These are phyloP conservation scores for Eupithecia insigniata DNA, from an alignment of 2,888 invertebrate genomes.

Conservation along the genomic window DNA sequence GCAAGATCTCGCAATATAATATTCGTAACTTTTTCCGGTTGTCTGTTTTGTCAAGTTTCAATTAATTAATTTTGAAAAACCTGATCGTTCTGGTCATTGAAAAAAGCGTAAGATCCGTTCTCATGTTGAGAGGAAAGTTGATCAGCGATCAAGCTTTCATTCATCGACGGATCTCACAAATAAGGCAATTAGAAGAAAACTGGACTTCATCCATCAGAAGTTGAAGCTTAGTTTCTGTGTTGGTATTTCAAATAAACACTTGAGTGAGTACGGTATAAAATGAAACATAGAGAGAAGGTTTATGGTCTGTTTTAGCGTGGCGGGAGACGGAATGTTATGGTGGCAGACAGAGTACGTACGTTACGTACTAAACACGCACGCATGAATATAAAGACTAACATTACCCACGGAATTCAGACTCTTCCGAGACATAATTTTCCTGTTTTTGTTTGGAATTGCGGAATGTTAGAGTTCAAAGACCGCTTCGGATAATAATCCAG, in stretches of 20 bases:
- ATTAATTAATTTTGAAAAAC: background rate
- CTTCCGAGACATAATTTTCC: constrained; percentile 36
- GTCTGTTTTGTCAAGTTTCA: background rate
- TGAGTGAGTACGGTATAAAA: constrained; percentile 4
- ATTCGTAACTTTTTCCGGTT: background rate
- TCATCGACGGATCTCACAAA: constrained; percentile 33
- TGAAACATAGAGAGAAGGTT: background rate
- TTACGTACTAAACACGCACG: constrained; percentile 8
- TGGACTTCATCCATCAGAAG: constrained; percentile 26
- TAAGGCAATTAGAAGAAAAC: constrained; percentile 38
- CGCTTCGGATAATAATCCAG: constrained; percentile 11
- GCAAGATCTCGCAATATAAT: background rate
- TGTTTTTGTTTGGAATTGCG: constrained; percentile 33
- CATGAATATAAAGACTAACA: constrained; percentile 17
- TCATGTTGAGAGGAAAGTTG: constrained; percentile 39
- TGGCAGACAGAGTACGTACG: constrained; percentile 11
- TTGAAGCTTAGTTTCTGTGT: constrained; percentile 6
- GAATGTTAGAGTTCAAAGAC: constrained; percentile 33
- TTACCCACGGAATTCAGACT: constrained; percentile 33
- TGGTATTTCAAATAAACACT: constrained; percentile 18
- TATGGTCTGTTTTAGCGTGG: constrained; percentile 23
- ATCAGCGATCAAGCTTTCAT: constrained; percentile 37
- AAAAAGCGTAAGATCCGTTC: constrained; percentile 23
- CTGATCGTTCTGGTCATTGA: background rate
- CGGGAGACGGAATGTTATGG: constrained; percentile 8